phyloP scores from a whole-genome alignment of 2,113 vertebrate genomes.

The Zosterops hypoxanthus region DNA sequence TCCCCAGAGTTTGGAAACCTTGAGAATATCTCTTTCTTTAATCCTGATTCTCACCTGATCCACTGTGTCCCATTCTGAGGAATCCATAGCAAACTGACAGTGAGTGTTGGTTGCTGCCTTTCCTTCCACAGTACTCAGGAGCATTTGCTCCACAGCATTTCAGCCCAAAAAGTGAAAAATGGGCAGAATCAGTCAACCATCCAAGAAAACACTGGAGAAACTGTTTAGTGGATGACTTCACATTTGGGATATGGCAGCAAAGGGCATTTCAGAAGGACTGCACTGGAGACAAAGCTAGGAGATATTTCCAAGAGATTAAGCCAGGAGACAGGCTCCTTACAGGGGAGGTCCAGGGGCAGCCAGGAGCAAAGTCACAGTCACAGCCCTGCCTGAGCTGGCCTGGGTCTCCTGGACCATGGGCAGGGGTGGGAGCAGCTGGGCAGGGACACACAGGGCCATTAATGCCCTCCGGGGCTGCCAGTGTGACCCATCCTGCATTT shows the following conservation, averaged over 20 bases:
- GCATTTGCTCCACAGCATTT: neutral
- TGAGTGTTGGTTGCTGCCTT: neutral
- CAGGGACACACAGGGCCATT: neutral
- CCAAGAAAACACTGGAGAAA: neutral
- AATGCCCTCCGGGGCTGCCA: neutral
- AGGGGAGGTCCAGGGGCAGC: neutral
- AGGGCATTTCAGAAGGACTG: neutral
- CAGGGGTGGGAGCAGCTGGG: neutral
- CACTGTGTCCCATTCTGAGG: neutral
- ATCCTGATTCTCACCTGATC: neutral
- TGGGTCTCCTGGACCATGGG: neutral
- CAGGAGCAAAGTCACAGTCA: neutral
- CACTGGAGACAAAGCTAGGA: rapidly evolving
- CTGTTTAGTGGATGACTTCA: neutral
- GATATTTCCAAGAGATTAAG: no score
- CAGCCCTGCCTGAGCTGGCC: neutral
- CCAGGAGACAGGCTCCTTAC: neutral
- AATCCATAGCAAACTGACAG: neutral
- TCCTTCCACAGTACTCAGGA: neutral
- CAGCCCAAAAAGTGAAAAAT: neutral
- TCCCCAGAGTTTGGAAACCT: neutral
- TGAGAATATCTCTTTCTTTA: neutral
- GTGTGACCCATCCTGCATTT: neutral
- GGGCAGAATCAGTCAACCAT: neutral
- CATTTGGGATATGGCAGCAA: neutral